Percentiles rank a stretch among this genome's conserved stretches.
phyloP scores from a whole-genome alignment of 2,797 vertebrate genomes.

The Chanos chanos region DNA sequence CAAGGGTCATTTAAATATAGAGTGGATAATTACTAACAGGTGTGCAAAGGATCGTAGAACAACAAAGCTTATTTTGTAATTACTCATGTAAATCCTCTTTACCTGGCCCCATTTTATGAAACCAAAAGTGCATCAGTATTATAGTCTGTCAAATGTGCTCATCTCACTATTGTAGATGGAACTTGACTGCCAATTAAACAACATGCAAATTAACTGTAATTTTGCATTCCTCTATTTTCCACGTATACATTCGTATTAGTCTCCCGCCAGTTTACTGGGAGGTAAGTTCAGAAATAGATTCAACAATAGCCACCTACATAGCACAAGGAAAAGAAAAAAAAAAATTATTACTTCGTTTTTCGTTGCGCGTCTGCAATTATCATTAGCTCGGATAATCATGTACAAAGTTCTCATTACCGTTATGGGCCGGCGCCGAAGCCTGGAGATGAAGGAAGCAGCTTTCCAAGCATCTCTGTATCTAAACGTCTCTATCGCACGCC shows the following conservation, averaged over 20 bases:
- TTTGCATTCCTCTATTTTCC: not conserved
- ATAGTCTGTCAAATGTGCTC: no score
- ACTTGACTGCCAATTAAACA: no score
- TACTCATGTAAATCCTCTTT: no score
- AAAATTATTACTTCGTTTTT: constrained; percentile 40
- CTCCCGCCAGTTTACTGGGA: not conserved
- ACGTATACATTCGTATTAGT: not conserved
- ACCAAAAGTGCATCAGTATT: no score
- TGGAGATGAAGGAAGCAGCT: constrained; percentile 30
- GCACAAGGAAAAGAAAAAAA: constrained; percentile 33
- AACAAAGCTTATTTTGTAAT: no score
- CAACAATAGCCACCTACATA: constrained; percentile 18
- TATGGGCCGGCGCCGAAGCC: constrained; percentile 31
- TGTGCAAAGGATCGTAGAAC: no score
- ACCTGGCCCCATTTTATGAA: no score
- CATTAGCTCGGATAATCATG: constrained; percentile 43
- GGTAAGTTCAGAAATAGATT: constrained; percentile 24
- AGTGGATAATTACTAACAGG: no score
- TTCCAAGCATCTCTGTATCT: constrained; percentile 3
- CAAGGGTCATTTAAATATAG: no score
- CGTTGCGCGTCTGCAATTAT: constrained; percentile 35
- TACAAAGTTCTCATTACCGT: constrained; percentile 42
- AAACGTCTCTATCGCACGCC: no score
- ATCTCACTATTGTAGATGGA: no score
- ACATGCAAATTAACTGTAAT: no score